Evolutionary conservation across 2,797 vertebrate genomes (phyloP).

Genomic region (Steatocranus sp.): DNA sequence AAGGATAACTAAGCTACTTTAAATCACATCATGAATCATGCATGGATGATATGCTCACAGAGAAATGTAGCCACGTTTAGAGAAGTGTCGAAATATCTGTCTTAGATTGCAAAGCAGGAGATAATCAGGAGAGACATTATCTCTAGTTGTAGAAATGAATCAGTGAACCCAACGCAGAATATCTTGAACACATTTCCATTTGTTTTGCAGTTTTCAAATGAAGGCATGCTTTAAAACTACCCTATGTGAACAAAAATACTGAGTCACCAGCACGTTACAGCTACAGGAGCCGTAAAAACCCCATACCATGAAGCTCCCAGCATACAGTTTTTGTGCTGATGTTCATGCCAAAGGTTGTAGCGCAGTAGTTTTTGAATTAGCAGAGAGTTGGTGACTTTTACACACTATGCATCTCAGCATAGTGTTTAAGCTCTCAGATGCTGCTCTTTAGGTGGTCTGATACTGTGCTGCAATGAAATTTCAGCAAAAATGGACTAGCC

Average conservation of each 20-base stretch:
- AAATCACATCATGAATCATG: not conserved
- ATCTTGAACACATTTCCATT: not conserved
- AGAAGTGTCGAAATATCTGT: not conserved
- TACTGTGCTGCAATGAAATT: not conserved
- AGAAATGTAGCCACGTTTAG: not conserved
- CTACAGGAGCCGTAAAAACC: not conserved
- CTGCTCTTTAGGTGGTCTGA: not conserved
- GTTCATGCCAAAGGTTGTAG: not conserved
- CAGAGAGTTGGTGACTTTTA: not conserved
- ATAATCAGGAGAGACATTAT: not conserved
- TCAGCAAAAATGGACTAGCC: not conserved
- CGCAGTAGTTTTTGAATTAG: not conserved
- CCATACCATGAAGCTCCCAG: not conserved
- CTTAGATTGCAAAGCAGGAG: not conserved
- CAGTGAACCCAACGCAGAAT: not conserved
- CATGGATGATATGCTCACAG: not conserved
- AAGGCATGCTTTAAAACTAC: not conserved
- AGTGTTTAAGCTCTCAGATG: not conserved
- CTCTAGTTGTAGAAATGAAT: not conserved
- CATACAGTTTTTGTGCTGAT: not conserved
- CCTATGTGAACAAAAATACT: not conserved
- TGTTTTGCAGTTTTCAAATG: not conserved
- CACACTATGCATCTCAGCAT: not conserved
- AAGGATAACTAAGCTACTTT: not conserved
- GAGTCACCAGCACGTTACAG: not conserved